Percentiles rank a stretch among this genome's conserved stretches.
phyloP scores from a whole-genome alignment of 2,113 vertebrate genomes.

The Pagrus major region DNA sequence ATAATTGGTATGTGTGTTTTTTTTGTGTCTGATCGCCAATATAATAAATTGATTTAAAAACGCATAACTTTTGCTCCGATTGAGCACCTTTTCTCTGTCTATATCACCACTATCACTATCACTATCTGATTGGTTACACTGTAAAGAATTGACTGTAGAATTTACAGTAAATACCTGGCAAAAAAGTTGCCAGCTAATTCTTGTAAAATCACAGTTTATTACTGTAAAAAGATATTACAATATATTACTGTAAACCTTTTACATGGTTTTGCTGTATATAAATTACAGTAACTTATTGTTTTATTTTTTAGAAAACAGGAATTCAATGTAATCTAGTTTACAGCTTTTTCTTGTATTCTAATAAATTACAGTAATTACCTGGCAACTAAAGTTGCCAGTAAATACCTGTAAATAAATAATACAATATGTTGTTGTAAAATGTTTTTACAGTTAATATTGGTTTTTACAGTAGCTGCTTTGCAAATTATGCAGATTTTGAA shows the following conservation, averaged over 20 bases:
- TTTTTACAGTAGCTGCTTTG: not conserved
- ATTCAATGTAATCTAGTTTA: not conserved
- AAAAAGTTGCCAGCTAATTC: not conserved
- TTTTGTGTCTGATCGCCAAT: no score
- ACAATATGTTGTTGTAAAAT: slow-evolving; percentile 1
- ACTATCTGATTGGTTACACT: no score
- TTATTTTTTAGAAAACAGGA: not conserved
- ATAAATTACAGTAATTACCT: not conserved
- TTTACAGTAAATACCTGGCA: slow-evolving; percentile 3
- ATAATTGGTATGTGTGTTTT: no score
- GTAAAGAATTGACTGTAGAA: not conserved
- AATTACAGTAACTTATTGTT: not conserved
- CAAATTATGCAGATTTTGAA: not conserved
- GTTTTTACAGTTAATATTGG: not conserved
- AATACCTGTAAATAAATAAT: not conserved
- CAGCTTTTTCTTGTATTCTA: not conserved
- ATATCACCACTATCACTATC: no score
- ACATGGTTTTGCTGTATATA: not conserved
- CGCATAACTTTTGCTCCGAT: no score
- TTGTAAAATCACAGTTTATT: not conserved
- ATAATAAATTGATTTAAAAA: no score
- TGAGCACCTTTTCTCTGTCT: no score
- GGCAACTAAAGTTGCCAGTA: not conserved
- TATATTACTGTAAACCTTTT: not conserved
- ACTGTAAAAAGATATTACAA: not conserved